phyloP scores from a whole-genome alignment of 2,113 vertebrate genomes.

The Hydrochoerus hydrochaeris region DNA sequence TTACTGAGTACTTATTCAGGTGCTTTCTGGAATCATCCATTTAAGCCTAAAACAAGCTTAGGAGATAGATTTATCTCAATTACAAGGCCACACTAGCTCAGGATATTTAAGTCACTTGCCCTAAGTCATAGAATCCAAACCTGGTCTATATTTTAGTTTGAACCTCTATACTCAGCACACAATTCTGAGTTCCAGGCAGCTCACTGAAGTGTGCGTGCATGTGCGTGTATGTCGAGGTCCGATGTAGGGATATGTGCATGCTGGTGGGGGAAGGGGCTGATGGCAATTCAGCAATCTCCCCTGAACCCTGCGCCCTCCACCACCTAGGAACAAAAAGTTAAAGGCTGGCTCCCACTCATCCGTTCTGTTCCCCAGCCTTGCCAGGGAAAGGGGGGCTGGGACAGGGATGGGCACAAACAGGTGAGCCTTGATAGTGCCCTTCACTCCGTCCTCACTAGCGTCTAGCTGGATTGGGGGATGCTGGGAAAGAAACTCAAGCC shows the following conservation, averaged over 20 bases:
- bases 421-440: constrained; percentile 70
- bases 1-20: neutral
- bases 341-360: neutral
- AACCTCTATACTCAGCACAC: neutral
- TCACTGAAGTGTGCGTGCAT: neutral
- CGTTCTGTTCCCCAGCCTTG: neutral
- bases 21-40: neutral
- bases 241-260: neutral
- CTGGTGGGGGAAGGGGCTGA: neutral
- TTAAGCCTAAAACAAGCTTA: neutral
- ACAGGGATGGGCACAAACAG: constrained; percentile 65
- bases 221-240: neutral
- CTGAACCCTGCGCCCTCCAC: neutral
- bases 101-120: constrained; percentile 24
- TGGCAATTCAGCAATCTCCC: neutral
- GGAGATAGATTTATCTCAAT: neutral
- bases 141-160: neutral
- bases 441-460: constrained; percentile 60
- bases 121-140: constrained; percentile 15
- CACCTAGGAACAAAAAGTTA: neutral
- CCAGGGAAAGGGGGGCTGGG: constrained; percentile 5
- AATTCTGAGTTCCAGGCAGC: neutral
- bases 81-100: neutral
- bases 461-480: constrained; percentile 51
- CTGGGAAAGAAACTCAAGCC: constrained; percentile 70